Percentiles rank a stretch among this genome's conserved stretches.
phyloP scores from a whole-genome alignment of 2,797 vertebrate species.

The Phataginus tricuspis region DNA sequence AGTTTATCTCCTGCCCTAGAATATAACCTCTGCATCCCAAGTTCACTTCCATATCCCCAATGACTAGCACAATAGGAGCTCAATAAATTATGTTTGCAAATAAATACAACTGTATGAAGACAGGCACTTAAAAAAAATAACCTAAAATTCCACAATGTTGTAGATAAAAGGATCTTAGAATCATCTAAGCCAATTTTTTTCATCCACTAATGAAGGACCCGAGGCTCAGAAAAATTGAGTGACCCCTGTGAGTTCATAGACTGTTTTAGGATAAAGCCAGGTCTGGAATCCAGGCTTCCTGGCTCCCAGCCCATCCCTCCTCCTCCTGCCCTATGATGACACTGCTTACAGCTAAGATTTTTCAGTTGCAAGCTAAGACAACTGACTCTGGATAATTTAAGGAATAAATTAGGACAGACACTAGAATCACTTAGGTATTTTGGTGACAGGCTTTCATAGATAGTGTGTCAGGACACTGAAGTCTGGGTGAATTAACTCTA shows the following conservation, averaged over 20 bases:
- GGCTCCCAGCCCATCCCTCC: neutral
- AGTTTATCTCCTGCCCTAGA: neutral
- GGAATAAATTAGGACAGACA: neutral
- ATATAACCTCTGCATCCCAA: neutral
- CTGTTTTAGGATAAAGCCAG: neutral
- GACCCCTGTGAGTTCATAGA: neutral
- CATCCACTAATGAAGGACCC: neutral
- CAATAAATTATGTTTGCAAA: neutral
- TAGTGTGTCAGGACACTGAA: neutral
- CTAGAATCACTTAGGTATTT: neutral
- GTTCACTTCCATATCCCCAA: neutral
- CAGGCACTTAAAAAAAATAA: neutral
- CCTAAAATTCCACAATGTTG: neutral
- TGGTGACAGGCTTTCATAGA: neutral
- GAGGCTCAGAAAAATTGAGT: neutral
- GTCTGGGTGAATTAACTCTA: neutral
- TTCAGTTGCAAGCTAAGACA: slow-evolving; percentile 15
- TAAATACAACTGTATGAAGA: neutral
- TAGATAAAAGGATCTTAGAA: neutral
- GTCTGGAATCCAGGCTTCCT: neutral
- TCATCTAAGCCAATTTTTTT: neutral
- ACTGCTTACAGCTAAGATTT: neutral
- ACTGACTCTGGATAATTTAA: neutral
- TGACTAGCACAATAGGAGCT: neutral
- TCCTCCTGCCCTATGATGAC: neutral